Conservation (phyloP, 2,797 vertebrate species). For the Dendrocincla fuliginosa region DNA sequence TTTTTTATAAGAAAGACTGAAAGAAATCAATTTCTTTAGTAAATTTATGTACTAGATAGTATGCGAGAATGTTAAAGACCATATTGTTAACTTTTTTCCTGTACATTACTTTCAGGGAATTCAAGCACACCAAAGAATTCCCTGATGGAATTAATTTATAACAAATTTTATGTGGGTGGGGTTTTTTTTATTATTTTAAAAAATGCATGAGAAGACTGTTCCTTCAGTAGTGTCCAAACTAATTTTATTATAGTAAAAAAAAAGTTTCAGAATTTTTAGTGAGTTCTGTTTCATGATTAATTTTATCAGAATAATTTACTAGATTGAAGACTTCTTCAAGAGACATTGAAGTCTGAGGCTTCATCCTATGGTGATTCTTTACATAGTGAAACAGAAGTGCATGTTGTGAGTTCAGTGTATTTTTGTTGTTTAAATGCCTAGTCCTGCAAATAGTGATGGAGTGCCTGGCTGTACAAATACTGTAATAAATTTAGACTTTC, state of each 20-base stretch:
- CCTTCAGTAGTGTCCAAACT: neutral
- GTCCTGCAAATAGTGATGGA: neutral
- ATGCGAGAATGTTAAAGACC: neutral
- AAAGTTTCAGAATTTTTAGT: neutral
- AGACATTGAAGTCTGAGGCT: neutral
- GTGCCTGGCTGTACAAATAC: neutral
- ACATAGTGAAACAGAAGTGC: neutral
- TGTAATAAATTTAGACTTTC: neutral
- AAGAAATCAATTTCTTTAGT: neutral
- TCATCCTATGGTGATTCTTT: neutral
- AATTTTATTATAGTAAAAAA: slow-evolving; percentile 11
- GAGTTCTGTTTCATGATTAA: neutral
- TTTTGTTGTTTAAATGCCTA: neutral
- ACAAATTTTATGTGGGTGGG: neutral
- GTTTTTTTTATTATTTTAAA: neutral
- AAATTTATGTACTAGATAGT: neutral
- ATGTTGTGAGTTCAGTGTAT: neutral
- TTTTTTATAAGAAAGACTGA: neutral
- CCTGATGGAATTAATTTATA: neutral
- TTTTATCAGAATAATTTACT: neutral
- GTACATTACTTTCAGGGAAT: neutral
- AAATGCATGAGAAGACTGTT: neutral
- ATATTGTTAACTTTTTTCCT: neutral
- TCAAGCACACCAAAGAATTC: neutral
- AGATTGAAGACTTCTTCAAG: neutral